Evolutionary conservation across 2,888 invertebrate genomes (phyloP).

Genomic region (Melinaea marsaeus): DNA sequence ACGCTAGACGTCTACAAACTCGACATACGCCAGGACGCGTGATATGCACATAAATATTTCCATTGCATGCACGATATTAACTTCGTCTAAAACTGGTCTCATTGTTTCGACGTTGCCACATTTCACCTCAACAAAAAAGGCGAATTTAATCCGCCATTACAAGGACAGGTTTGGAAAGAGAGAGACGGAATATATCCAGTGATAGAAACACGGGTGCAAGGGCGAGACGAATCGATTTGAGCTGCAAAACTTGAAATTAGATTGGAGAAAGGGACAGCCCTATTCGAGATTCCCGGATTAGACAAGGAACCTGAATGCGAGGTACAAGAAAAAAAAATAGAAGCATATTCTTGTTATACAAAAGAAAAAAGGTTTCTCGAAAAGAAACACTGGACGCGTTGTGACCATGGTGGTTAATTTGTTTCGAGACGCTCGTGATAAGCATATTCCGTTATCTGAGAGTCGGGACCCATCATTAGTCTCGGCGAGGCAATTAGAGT

Average conservation of each 20-base stretch:
- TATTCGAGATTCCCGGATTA: slow-evolving; percentile 44
- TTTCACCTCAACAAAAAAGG: slow-evolving; percentile 51
- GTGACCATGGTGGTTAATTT: slow-evolving; percentile 26
- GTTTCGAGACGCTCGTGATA: slow-evolving; percentile 26
- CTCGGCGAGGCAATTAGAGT: slow-evolving; percentile 30
- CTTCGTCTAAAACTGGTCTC: slow-evolving; percentile 28
- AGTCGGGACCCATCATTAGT: slow-evolving; percentile 26
- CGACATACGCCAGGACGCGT: slow-evolving; percentile 20
- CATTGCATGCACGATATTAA: slow-evolving; percentile 24
- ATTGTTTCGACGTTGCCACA: slow-evolving; percentile 41
- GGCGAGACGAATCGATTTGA: slow-evolving; percentile 68
- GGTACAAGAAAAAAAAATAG: slow-evolving; percentile 54
- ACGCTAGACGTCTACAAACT: slow-evolving; percentile 16
- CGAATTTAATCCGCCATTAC: slow-evolving; percentile 56
- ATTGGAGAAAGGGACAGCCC: slow-evolving; percentile 51
- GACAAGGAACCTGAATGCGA: slow-evolving; percentile 51
- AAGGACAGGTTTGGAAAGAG: slow-evolving; percentile 55
- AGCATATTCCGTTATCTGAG: slow-evolving; percentile 29
- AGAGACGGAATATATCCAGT: slow-evolving; percentile 48
- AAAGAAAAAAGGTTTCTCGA: slow-evolving; percentile 29
- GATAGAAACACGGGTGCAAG: slow-evolving; percentile 51
- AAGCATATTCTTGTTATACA: slow-evolving; percentile 48
- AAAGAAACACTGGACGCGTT: slow-evolving; percentile 23
- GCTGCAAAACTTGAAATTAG: slow-evolving; percentile 56
- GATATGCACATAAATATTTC: slow-evolving; percentile 27